Evolutionary conservation across 2,113 vertebrate genomes (phyloP).

Genomic region (Xenopus borealis): DNA sequence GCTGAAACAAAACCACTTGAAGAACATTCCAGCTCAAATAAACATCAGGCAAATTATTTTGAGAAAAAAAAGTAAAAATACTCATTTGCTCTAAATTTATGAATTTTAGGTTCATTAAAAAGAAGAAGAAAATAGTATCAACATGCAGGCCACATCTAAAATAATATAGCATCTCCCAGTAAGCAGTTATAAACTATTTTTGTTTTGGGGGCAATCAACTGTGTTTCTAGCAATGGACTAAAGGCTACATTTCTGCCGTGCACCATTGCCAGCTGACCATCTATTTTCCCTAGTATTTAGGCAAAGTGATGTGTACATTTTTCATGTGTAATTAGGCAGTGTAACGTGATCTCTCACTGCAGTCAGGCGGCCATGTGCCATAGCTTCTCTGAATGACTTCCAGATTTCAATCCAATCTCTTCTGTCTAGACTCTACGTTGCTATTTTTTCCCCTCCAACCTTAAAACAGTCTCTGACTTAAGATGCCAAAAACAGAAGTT

Average conservation of each 20-base stretch:
- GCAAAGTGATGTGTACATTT: conserved; percentile 68
- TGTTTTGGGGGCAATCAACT: too few species aligned
- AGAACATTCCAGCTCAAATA: too few species aligned
- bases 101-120: too few species aligned
- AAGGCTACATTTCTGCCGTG: conserved; percentile 47
- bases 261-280: conserved; percentile 56
- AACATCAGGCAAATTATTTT: too few species aligned
- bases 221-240: background rate
- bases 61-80: too few species aligned
- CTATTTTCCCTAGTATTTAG: conserved; percentile 66
- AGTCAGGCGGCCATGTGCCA: conserved; percentile 54
- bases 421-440: conserved; percentile 89
- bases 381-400: conserved; percentile 77
- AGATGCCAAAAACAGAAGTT: conserved; percentile 79
- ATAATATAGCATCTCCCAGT: too few species aligned
- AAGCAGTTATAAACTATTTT: too few species aligned
- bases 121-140: too few species aligned
- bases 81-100: too few species aligned
- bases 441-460: conserved; percentile 65
- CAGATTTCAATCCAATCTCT: conserved; percentile 84
- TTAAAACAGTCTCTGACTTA: conserved; percentile 65
- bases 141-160: too few species aligned
- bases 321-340: conserved; percentile 79
- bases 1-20: too few species aligned
- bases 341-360: conserved; percentile 77